Base-by-base conservation (phyloP, 2,888 invertebrate species). In the Clunio marinus region DNA sequence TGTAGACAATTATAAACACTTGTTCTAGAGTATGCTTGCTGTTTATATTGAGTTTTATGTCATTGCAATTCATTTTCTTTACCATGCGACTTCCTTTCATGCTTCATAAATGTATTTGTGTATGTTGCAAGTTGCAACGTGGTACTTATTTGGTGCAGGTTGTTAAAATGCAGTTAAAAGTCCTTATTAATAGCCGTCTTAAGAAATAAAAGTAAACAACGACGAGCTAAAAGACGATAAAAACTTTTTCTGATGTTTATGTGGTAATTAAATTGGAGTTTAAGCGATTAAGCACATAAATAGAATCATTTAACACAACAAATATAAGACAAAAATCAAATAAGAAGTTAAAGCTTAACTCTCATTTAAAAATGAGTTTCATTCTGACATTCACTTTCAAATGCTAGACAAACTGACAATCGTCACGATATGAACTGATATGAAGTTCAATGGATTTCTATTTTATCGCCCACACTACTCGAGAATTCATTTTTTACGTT, bases 1-100 rank as follows among this genome's bases (percentile, higher is more conserved):
- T 62, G 62, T 62, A 62, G 62, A 62, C 41, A 62, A 62, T 62
- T 62, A 62, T 62, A 62, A 10, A 62, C 62, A 62, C 62, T 62
- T 62, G 62, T 22, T 62, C 25, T 10, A 32, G n/a, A n/a, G n/a
- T n/a, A n/a, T n/a, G n/a, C n/a, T n/a, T n/a, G n/a, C n/a, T n/a
- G n/a, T n/a, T n/a, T n/a, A n/a, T n/a, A n/a, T n/a, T n/a, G n/a
- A n/a, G n/a, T n/a, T n/a, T n/a, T n/a, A n/a, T n/a, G n/a, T n/a
- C n/a, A n/a, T n/a, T n/a, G n/a, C n/a, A n/a, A n/a, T n/a, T n/a
- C n/a, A n/a, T n/a, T n/a, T n/a, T n/a, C n/a, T n/a, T n/a, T n/a
- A n/a, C n/a, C n/a, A n/a, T n/a, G n/a, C n/a, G n/a, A 32, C 32
- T 32, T 32, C 32, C 32, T 32, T 32, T 32, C 32, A 32, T 7